Percentiles rank a stretch among this genome's conserved stretches.
Conservation (phyloP, 2,797 vertebrate species). For the Melanotaenia pygmaea region DNA sequence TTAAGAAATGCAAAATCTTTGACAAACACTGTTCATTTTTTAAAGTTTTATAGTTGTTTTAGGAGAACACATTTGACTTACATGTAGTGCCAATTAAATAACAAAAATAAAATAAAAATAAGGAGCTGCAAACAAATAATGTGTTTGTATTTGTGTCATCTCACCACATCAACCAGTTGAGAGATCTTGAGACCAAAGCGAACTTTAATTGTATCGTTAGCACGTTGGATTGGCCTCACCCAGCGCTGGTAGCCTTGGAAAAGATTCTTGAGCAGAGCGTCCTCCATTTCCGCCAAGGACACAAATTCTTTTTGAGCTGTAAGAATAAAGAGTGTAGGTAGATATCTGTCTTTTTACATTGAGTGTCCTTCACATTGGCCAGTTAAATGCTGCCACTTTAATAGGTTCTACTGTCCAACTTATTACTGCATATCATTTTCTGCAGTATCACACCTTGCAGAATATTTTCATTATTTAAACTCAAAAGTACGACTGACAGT, state of each 20-base stretch:
- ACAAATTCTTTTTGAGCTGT: constrained; percentile 79
- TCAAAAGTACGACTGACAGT: not conserved
- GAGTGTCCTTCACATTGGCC: not conserved
- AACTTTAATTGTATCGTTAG: constrained; percentile 91
- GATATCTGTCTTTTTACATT: not conserved
- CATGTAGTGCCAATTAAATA: not conserved
- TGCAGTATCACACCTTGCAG: no score
- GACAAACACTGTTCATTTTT: not conserved
- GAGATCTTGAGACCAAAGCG: constrained; percentile 96
- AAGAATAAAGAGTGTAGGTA: not conserved
- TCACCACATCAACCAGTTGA: constrained; percentile 97
- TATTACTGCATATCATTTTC: no score
- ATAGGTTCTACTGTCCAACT: no score
- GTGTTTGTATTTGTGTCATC: constrained; percentile 40
- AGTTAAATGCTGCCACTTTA: not conserved
- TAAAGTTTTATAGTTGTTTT: not conserved
- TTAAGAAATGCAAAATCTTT: not conserved
- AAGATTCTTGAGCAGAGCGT: constrained; percentile 87
- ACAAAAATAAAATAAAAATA: not conserved
- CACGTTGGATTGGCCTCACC: constrained; percentile 90
- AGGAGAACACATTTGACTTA: not conserved
- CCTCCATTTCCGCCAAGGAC: constrained; percentile 90
- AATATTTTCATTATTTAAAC: not conserved
- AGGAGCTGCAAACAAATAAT: not conserved
- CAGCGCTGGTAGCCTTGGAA: constrained; percentile 95